phyloP scores from a whole-genome alignment of 2,888 invertebrate genomes.

The Drosophila cyrtoloma region DNA sequence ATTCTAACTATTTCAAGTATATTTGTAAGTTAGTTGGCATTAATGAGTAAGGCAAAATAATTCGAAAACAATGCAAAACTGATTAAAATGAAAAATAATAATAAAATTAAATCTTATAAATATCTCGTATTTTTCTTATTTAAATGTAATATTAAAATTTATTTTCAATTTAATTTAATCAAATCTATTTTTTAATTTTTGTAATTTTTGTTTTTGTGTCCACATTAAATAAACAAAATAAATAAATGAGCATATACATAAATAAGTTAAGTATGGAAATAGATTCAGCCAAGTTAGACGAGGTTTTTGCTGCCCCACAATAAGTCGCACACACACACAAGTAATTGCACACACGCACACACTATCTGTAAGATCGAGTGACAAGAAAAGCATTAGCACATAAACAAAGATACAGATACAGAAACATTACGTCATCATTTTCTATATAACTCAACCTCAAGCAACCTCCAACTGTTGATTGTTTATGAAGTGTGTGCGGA shows the following conservation, averaged over 20 bases:
- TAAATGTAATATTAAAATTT: not conserved
- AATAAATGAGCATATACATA: not conserved
- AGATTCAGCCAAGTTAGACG: not conserved
- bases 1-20: not conserved
- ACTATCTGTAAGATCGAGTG: not conserved
- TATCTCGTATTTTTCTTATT: not conserved
- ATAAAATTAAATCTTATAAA: not conserved
- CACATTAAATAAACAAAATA: not conserved
- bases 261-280: not conserved
- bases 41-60: not conserved
- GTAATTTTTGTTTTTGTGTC: not conserved
- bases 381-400: not conserved
- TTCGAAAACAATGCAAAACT: not conserved
- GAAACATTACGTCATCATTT: constrained; percentile 11
- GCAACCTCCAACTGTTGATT: constrained; percentile 22
- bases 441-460: constrained; percentile 13
- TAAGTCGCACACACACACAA: constrained; percentile 2
- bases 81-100: not conserved
- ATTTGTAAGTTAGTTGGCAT: not conserved
- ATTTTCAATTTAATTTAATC: not conserved
- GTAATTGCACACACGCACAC: constrained; percentile 4
- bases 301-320: constrained; percentile 2
- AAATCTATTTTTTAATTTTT: not conserved
- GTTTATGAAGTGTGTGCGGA: not conserved
- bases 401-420: not conserved